These are phyloP conservation scores for Pissodes strobi DNA, from an alignment of 1,140 invertebrate genomes.

Conservation along the genomic window DNA sequence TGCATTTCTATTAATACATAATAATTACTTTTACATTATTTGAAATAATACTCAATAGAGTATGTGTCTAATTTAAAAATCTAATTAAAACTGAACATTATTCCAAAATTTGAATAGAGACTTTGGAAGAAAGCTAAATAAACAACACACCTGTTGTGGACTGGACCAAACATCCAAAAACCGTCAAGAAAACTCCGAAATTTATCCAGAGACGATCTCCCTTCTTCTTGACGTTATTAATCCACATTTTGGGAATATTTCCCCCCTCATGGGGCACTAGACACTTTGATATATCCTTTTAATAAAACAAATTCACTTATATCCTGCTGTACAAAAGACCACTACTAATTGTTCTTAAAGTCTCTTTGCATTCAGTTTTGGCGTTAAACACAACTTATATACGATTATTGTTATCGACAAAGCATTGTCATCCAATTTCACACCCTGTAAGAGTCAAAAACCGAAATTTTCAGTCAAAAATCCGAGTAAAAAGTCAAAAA, in stretches of 20 bases:
- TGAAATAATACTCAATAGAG: no score
- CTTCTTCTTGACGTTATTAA: conserved; percentile 52
- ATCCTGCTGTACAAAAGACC: conserved; percentile 11
- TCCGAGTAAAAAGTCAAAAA: conserved; percentile 19
- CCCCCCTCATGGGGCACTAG: conserved; percentile 54
- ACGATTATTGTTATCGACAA: not conserved
- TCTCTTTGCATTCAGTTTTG: not conserved
- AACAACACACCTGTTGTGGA: conserved; percentile 38
- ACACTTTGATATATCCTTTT: conserved; percentile 32
- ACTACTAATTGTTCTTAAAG: not conserved
- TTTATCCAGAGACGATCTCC: conserved; percentile 54
- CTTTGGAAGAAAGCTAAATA: no score
- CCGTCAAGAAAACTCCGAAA: conserved; percentile 34
- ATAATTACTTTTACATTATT: no score
- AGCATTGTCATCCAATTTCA: not conserved
- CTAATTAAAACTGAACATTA: no score
- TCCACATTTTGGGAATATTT: conserved; percentile 54
- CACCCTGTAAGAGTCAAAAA: conserved; percentile 14
- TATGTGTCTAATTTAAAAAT: no score
- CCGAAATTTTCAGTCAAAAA: conserved; percentile 21
- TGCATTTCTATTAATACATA: no score
- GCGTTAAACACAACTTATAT: not conserved
- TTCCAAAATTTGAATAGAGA: not conserved
- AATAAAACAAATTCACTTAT: conserved; percentile 3
- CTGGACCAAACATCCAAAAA: conserved; percentile 29